These are phyloP conservation scores for Margarornis squamiger DNA, from an alignment of 2,797 vertebrate genomes.

Conservation along the genomic window DNA sequence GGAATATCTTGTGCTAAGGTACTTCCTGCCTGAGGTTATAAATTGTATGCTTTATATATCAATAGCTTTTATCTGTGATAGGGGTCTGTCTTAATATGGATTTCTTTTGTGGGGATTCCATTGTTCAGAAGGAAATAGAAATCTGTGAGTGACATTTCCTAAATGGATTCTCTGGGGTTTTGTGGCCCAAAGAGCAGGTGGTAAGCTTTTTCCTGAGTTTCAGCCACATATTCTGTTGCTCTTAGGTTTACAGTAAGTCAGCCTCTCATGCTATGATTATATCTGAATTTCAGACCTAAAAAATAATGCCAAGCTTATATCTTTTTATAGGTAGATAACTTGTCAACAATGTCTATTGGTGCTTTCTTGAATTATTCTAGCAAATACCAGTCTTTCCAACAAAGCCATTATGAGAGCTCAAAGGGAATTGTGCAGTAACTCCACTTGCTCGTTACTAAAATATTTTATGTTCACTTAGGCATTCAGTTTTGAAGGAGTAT, in stretches of 20 bases:
- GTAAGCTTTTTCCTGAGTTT: neutral
- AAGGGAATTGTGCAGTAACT: neutral
- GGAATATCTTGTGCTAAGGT: neutral
- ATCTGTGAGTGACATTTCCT: neutral
- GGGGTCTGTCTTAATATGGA: neutral
- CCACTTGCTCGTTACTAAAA: neutral
- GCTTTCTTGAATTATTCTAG: neutral
- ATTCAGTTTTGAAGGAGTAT: neutral
- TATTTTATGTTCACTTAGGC: neutral
- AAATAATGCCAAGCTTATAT: neutral
- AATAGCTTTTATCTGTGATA: neutral
- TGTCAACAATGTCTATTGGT: neutral
- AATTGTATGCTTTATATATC: neutral
- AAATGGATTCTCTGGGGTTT: neutral
- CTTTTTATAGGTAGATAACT: neutral
- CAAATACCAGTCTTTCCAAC: neutral
- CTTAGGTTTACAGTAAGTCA: neutral
- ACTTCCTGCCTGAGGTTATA: neutral
- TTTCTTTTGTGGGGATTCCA: neutral
- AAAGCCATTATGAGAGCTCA: fast-evolving
- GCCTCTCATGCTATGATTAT: neutral
- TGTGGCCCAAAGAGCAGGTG: neutral
- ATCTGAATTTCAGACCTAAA: neutral
- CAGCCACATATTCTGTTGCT: fast-evolving
- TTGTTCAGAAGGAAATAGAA: neutral